Percentiles rank a stretch among this genome's conserved stretches.
These are phyloP conservation scores for Morpho deidamia DNA, from an alignment of 2,888 invertebrate genomes.

Conservation along the genomic window DNA sequence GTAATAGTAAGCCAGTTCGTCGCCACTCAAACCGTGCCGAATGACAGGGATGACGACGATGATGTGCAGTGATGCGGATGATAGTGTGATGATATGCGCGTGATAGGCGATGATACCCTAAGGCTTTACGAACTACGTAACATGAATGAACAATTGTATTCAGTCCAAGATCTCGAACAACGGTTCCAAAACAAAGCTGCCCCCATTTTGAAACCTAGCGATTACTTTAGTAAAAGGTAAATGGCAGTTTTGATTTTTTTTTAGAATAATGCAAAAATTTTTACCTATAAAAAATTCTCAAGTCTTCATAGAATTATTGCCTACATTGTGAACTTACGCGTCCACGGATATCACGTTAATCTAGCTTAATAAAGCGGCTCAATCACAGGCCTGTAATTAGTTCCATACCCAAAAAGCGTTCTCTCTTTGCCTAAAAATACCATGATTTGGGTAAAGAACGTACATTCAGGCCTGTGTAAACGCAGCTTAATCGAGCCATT, in stretches of 20 bases:
- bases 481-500: constrained; percentile 16
- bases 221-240: constrained; percentile 51
- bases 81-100: constrained; percentile 48
- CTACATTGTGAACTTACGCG: constrained; percentile 39
- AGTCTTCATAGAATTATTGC: constrained; percentile 73
- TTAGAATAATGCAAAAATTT: constrained; percentile 62
- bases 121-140: constrained; percentile 48
- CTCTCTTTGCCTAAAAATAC: constrained; percentile 12
- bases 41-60: constrained; percentile 51
- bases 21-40: constrained; percentile 69
- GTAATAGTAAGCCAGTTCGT: constrained; percentile 50
- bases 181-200: constrained; percentile 23
- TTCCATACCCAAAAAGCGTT: constrained; percentile 1
- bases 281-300: constrained; percentile 63
- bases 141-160: constrained; percentile 48
- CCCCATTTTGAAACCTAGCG: constrained; percentile 30
- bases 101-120: constrained; percentile 28
- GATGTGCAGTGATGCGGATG: constrained; percentile 72
- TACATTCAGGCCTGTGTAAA: not conserved
- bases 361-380: constrained; percentile 13
- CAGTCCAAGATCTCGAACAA: constrained; percentile 38
- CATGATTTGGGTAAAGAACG: not conserved
- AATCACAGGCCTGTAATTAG: not conserved
- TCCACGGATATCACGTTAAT: constrained; percentile 45
- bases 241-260: constrained; percentile 60